Base-by-base conservation (phyloP, 92 coral and sea anemone species). In the Paragorgia papillata region DNA sequence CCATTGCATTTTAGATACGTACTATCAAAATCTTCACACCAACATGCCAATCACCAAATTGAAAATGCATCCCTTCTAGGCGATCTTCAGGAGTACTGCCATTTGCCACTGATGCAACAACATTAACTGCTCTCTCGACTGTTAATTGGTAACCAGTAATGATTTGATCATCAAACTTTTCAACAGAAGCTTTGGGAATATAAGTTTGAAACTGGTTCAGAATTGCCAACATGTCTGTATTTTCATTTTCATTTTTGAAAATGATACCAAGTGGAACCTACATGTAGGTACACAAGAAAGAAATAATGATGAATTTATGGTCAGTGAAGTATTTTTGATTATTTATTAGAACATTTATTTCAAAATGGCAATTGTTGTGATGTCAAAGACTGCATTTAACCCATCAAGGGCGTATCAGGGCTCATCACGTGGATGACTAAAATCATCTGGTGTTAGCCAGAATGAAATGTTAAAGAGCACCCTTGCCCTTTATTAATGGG, bases 241-340 rank as follows among this genome's bases (percentile, higher is more conserved):
- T 87, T 28, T 70, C 61, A 44, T 87, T 87, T 70, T 84, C 88
- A 44, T 84, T 79, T 40, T 84, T 84, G 56, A 87, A 87, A 15
- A 87, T 74, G 48, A 87, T 46, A n/a, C 91, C 91, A 65, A 87
- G 85, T 28, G 88, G 91, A n/a, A n/a, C n/a, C n/a, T n/a, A n/a
- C n/a, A n/a, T n/a, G n/a, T n/a, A n/a, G n/a, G n/a, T n/a, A n/a
- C n/a, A n/a, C n/a, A n/a, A n/a, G n/a, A n/a, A n/a, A n/a, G n/a
- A n/a, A n/a, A n/a, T n/a, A n/a, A n/a, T n/a, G n/a, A n/a, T n/a
- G n/a, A 51, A 59, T 21, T 21, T 59, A 21, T 59, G 37, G 31
- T 59, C 18, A 59, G 17, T 59, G 37, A 59, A 21, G n/a, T 59
- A 21, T 59, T 5, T 21, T 8, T 29, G 17, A 17, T 51, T 51